Evolutionary conservation across 2,113 vertebrate genomes (phyloP).

Genomic region (Jacana jacana): DNA sequence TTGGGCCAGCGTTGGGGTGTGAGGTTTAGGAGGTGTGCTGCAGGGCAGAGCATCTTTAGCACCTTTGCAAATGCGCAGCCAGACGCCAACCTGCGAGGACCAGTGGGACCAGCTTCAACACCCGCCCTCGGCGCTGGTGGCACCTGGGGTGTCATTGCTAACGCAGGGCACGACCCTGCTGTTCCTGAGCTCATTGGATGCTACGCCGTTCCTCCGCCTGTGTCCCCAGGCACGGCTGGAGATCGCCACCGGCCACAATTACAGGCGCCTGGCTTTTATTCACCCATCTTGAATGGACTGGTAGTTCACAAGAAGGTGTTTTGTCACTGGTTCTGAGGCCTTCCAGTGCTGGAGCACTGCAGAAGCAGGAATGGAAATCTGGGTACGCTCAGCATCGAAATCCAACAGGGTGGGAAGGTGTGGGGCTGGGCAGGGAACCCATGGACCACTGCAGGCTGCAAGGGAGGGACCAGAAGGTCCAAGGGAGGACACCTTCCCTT

Average conservation of each 20-base stretch:
- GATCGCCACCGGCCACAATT: fast-evolving
- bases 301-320: neutral
- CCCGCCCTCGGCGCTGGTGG: neutral
- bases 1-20: fast-evolving
- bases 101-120: neutral
- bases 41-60: neutral
- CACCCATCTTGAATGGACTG: neutral
- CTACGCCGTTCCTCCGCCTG: neutral
- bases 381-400: fast-evolving
- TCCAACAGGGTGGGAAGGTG: neutral
- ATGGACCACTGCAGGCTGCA: fast-evolving
- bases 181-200: neutral
- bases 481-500: neutral
- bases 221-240: neutral
- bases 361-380: neutral
- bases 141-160: neutral
- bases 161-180: neutral
- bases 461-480: neutral
- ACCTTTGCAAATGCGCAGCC: neutral
- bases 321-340: neutral
- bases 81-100: neutral
- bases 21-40: fast-evolving
- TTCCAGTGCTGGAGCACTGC: neutral
- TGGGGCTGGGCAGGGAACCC: neutral
- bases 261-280: neutral